These are phyloP conservation scores for Mirza zaza DNA, from an alignment of 2,113 vertebrate species.

Conservation along the genomic window DNA sequence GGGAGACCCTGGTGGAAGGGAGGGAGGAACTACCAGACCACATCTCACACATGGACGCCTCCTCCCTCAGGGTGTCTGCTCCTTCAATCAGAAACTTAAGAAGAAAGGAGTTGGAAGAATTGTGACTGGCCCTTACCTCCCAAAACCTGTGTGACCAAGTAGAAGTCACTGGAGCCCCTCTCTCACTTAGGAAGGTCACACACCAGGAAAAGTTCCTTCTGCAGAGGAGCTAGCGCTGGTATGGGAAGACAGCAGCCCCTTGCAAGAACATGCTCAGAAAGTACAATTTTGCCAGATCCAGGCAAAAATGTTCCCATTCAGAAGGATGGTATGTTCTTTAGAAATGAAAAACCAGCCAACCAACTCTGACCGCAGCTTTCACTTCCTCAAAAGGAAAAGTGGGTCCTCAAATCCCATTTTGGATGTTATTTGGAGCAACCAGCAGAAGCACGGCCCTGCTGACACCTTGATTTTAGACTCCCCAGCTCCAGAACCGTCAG, in stretches of 20 bases:
- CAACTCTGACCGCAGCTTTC: not conserved
- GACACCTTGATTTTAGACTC: not conserved
- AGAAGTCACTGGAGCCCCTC: not conserved
- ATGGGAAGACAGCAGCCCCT: not conserved
- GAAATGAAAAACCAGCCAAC: not conserved
- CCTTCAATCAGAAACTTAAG: not conserved
- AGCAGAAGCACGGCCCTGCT: not conserved
- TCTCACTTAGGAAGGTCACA: not conserved
- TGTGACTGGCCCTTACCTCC: not conserved
- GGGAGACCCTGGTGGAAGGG: not conserved
- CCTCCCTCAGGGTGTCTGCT: not conserved
- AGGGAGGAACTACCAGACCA: not conserved
- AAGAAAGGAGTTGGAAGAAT: not conserved
- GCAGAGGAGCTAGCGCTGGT: not conserved
- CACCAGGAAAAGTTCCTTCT: not conserved
- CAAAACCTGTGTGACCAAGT: not conserved
- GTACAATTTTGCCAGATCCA: not conserved
- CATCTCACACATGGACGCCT: not conserved
- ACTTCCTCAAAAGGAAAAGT: not conserved
- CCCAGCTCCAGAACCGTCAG: not conserved
- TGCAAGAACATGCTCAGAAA: not conserved
- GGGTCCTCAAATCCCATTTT: not conserved
- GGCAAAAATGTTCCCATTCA: not conserved
- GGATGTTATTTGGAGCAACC: not conserved
- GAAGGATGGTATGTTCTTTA: not conserved